phyloP scores from a whole-genome alignment of 2,113 vertebrate genomes.

The Odontophorus gujanensis region DNA sequence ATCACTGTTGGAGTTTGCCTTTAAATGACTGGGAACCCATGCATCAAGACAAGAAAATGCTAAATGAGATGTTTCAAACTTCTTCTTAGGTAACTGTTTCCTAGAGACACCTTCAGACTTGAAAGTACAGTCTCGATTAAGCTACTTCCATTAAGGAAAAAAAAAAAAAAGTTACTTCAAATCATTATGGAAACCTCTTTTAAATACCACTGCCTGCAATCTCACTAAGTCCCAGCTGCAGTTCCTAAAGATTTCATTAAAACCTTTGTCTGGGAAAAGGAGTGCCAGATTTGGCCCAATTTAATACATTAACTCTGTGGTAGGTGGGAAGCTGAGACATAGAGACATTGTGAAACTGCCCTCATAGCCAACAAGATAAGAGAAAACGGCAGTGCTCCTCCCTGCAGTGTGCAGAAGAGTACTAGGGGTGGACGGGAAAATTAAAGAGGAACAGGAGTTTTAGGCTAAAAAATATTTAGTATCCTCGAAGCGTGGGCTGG shows the following conservation, averaged over 20 bases:
- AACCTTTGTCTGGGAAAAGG: slow-evolving; percentile 63
- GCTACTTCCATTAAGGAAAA: not conserved
- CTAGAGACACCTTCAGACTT: not conserved
- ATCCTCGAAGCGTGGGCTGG: slow-evolving; percentile 22
- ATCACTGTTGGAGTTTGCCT: not conserved
- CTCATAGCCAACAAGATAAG: slow-evolving; percentile 49
- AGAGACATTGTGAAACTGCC: slow-evolving; percentile 31
- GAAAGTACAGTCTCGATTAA: slow-evolving; percentile 30
- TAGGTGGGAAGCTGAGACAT: slow-evolving; percentile 53
- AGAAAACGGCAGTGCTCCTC: not conserved
- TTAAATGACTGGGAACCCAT: not conserved
- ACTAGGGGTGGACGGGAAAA: not conserved
- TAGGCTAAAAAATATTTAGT: slow-evolving; percentile 10
- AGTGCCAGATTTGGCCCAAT: slow-evolving; percentile 67
- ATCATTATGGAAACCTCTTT: slow-evolving; percentile 38
- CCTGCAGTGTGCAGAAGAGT: not conserved
- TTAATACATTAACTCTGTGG: slow-evolving; percentile 69
- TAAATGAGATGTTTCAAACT: not conserved
- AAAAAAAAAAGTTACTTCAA: not conserved
- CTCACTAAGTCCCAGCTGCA: slow-evolving; percentile 28
- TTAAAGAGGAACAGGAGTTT: not conserved
- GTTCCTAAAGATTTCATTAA: slow-evolving; percentile 66
- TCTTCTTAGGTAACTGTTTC: slow-evolving; percentile 19
- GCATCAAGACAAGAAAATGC: not conserved
- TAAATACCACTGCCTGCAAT: slow-evolving; percentile 54